Conservation (phyloP, 2,797 vertebrate species). For the Tenualosa ilisha region DNA sequence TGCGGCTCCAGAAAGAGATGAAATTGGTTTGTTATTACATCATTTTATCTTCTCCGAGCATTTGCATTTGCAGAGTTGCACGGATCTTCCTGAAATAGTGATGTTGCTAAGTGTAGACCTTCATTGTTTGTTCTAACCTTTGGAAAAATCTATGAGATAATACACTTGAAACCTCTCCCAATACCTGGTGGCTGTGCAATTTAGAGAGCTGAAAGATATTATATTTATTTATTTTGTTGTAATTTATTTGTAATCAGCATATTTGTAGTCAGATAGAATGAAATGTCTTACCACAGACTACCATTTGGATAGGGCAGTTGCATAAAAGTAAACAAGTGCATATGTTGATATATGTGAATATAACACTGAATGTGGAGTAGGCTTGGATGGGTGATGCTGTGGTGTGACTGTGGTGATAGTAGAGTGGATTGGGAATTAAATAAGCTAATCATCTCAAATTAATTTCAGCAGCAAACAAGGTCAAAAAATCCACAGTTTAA, state of each 20-base stretch:
- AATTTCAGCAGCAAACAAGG: not conserved
- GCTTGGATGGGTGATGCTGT: not conserved
- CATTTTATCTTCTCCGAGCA: not conserved
- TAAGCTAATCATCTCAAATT: not conserved
- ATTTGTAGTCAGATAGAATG: not conserved
- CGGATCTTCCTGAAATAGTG: not conserved
- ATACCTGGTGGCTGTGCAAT: conserved; percentile 16
- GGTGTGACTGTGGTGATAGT: not conserved
- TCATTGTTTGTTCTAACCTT: conserved; percentile 3
- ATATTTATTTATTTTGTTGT: conserved; percentile 11
- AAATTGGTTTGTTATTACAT: not conserved
- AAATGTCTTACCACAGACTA: not conserved
- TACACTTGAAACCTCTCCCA: conserved; percentile 20
- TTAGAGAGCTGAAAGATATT: not conserved
- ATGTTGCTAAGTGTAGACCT: conserved; percentile 1
- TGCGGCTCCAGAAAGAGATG: not conserved
- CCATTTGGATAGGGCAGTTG: not conserved
- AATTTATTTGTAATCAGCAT: not conserved
- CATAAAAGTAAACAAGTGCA: not conserved
- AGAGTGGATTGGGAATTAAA: not conserved
- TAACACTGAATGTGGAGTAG: not conserved
- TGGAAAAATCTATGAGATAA: not conserved
- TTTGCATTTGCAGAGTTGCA: conserved; percentile 23
- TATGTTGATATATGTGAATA: not conserved
- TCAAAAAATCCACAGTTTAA: not conserved